Percentiles rank a stretch among this genome's conserved stretches.
These are phyloP conservation scores for Echinops telfairi DNA, from an alignment of 2,113 vertebrate genomes.

Conservation along the genomic window DNA sequence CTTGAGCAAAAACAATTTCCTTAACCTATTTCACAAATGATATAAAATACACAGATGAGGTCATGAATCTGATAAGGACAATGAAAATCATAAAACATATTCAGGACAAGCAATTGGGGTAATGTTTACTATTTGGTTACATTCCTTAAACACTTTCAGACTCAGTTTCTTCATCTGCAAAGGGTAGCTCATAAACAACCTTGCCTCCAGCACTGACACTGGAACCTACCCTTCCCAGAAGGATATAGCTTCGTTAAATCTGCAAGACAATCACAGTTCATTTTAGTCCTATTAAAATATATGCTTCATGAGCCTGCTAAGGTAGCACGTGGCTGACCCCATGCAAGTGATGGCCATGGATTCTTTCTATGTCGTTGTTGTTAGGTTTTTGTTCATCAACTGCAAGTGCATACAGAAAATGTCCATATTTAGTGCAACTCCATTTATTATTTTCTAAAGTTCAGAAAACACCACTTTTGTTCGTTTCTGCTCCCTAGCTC, in stretches of 20 bases:
- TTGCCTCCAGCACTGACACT: no score
- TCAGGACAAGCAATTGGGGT: fast-evolving
- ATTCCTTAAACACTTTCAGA: not conserved
- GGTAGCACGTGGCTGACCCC: not conserved
- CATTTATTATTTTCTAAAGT: not conserved
- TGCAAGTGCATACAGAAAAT: not conserved
- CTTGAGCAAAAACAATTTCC: not conserved
- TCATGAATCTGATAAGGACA: not conserved
- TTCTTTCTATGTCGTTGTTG: not conserved
- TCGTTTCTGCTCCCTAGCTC: not conserved
- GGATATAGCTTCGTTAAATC: not conserved
- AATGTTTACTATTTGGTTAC: not conserved
- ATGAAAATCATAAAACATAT: not conserved
- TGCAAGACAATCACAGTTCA: not conserved
- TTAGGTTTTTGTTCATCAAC: not conserved
- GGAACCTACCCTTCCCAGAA: no score
- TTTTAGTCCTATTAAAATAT: conserved; percentile 9
- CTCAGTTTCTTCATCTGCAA: not conserved
- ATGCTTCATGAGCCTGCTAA: not conserved
- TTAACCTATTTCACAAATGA: not conserved
- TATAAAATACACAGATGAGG: not conserved
- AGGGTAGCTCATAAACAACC: not conserved
- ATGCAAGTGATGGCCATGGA: conserved; percentile 1
- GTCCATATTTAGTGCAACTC: not conserved
- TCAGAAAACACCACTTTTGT: not conserved